Percentiles rank a stretch among this genome's conserved stretches.
Evolutionary conservation across 2,888 invertebrate species (phyloP).

Genomic region (Callinectes sapidus): DNA sequence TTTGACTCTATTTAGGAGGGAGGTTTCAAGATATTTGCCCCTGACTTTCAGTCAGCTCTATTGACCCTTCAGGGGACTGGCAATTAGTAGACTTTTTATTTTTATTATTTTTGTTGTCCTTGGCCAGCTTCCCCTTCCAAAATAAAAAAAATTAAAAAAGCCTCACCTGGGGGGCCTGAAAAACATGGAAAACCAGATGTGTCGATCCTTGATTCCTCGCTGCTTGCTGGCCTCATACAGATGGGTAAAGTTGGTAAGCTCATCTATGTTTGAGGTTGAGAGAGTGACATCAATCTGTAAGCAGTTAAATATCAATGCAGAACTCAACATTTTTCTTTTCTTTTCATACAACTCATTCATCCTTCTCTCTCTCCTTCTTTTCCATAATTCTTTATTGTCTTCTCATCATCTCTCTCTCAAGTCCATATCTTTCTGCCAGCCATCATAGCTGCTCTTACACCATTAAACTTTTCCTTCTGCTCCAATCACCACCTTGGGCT

Average conservation of each 20-base stretch:
- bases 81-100: too few relatives aligned
- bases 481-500: background rate
- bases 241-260: conserved; percentile 77
- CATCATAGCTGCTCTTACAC: background rate
- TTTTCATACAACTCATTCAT: background rate
- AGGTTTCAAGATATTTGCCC: too few relatives aligned
- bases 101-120: too few relatives aligned
- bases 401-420: background rate
- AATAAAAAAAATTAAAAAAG: too few relatives aligned
- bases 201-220: conserved; percentile 77
- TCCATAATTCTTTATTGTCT: background rate
- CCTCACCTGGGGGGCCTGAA: conserved; percentile 77
- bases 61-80: too few relatives aligned
- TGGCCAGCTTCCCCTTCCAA: too few relatives aligned
- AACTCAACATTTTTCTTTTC: background rate
- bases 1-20: too few relatives aligned
- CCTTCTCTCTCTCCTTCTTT: background rate
- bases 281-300: conserved; percentile 76
- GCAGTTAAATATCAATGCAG: background rate
- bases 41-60: too few relatives aligned
- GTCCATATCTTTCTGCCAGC: too few relatives aligned
- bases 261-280: conserved; percentile 77
- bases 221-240: conserved; percentile 76
- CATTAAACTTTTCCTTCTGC: background rate
- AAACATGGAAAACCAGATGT: conserved; percentile 79